phyloP scores from a whole-genome alignment of 2,888 invertebrate genomes.

The Xanthorhoe spadicearia region DNA sequence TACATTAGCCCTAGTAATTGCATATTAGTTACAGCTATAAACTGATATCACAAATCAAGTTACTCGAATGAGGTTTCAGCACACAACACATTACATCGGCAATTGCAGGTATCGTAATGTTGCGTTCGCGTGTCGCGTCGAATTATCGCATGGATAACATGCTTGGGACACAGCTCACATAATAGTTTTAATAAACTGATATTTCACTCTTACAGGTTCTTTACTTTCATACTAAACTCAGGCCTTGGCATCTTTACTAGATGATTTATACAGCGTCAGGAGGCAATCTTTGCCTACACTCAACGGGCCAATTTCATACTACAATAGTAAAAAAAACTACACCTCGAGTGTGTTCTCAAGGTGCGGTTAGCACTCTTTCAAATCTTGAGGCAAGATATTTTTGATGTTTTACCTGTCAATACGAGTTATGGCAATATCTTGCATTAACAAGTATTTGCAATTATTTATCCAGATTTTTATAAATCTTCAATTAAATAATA shows the following conservation, averaged over 20 bases:
- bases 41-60: conserved; percentile 43
- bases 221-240: too few relatives aligned
- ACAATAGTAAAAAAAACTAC: too few relatives aligned
- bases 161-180: conserved; percentile 14
- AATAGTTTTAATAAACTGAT: conserved; percentile 1
- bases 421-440: too few relatives aligned
- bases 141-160: conserved; percentile 62
- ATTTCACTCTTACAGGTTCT: conserved; percentile 11
- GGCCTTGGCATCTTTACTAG: too few relatives aligned
- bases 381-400: too few relatives aligned
- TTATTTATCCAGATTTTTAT: too few relatives aligned
- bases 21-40: conserved; percentile 39
- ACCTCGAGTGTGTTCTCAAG: neutral
- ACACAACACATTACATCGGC: conserved; percentile 50
- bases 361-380: neutral
- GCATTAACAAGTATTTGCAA: too few relatives aligned
- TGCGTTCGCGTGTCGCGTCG: conserved; percentile 66
- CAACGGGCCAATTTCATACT: too few relatives aligned
- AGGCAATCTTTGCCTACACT: too few relatives aligned
- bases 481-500: neutral
- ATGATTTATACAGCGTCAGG: too few relatives aligned
- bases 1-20: conserved; percentile 32
- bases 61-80: conserved; percentile 44
- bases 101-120: conserved; percentile 59
- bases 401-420: too few relatives aligned